Base-by-base conservation (phyloP, 2,888 invertebrate species). In the Pelosia muscerda region DNA sequence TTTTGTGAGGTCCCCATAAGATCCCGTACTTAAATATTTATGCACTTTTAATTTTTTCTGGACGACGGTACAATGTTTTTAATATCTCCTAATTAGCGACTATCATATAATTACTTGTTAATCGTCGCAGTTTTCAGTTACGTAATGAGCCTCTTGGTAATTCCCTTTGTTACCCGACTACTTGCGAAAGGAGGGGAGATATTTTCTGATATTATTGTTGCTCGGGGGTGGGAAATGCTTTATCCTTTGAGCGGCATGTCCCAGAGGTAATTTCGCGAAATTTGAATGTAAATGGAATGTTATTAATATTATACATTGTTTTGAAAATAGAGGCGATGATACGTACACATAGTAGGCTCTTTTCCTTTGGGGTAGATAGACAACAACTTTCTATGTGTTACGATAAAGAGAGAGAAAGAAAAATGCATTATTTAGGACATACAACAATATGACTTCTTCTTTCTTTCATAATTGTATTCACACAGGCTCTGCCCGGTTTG, bases 271-370 rank as follows among this genome's bases (percentile, higher is more conserved):
- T 76, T 66, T 57, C 26, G 23, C 22, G 54, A 54, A 38, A 72
- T 81, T 72, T 76, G 65, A 67, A 77, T 81, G 62, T 60, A 71
- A 71, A 71, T 72, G 56, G 66, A 61, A 68, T 59, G 55, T 25
- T 63, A 81, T 73, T 81, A 67, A 74, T 65, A 73, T 69, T 56
- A 67, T 53, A 34, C 26, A 25, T 66, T 67, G 42, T 57, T 55
- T 62, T 38, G 19, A 23, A 3, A 3, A 15, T 19, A 38, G 25
- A 38, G 15, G 34, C 23, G 25, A 19, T 23, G 58, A 11, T 15
- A 23, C 34, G 34, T 4, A 11, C 0, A 25, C 25, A 22, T 9
- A n/a, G 49, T 49, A 49, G 2, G n/a, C 8, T 49, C 19, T 42
- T 49, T 49, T 9, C n/a, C 9, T 1, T 49, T 49, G n/a, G 8